Base-by-base conservation (phyloP, 2,113 vertebrate genomes). In the Labeo rohita region DNA sequence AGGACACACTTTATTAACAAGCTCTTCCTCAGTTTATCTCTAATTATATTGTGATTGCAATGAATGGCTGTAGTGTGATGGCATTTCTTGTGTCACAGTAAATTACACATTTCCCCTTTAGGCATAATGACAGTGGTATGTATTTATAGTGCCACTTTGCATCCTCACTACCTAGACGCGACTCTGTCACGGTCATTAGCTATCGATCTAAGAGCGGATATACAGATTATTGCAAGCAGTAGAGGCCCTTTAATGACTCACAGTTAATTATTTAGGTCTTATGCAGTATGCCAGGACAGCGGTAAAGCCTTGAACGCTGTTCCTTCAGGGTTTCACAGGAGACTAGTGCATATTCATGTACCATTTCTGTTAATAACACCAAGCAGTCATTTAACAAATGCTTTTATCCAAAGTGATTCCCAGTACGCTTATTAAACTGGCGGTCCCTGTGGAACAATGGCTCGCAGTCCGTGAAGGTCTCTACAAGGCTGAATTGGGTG, bases 151-250 rank as follows among this genome's bases (percentile, higher is more conserved):
- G 56, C 75, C 84, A 87, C 90, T 66, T 52, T 77, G 80, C 84
- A 65, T 43, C 76, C 43, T 75, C 9, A n/a, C 65, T 63, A 36
- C 68, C 65, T 52, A 54, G 90, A 84, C 3, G 3, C 59, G 43
- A 18, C 12, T 76, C 59, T 85, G 84, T 77, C 74, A 85, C 65
- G 56, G 59, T 43, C 79, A 54, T 66, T 7, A 39, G 15, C 72
- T 85, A 93, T 93, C 91, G 92, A 94, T 94, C 90, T 77, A 63
- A 39, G 4, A 83, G 18, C 65, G 47, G 34, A 80, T 88, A 49
- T 45, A 54, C 45, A 61, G 85, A 79, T 92, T 84, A 87, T 89
- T 74, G 39, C 85, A 85, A 80, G 84, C 89, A 83, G 90, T 84
- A 87, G 56, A 79, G 63, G 61, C 56, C 70, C 80, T 91, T 85